Evolutionary conservation across 2,113 vertebrate species (phyloP).

Genomic region (Alligator sinensis): DNA sequence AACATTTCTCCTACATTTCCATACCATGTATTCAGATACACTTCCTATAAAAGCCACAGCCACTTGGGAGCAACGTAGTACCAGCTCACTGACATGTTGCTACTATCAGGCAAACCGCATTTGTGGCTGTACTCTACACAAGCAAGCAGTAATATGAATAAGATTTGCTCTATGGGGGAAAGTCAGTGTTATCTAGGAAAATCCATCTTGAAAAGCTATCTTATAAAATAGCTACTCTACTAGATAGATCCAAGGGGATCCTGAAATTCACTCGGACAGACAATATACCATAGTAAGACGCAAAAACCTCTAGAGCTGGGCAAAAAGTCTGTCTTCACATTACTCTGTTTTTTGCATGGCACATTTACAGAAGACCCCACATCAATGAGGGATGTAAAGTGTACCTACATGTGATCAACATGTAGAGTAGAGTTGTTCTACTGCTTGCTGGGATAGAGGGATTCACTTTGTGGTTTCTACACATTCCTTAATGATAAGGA

Average conservation of each 20-base stretch:
- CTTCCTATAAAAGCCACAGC: no score
- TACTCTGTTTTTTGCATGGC: background rate
- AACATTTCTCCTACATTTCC: no score
- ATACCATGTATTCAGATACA: no score
- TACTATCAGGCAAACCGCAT: no score
- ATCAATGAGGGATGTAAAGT: background rate
- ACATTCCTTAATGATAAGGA: background rate
- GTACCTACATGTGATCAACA: background rate
- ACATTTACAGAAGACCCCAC: background rate
- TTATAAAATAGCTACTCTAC: background rate
- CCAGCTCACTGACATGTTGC: no score
- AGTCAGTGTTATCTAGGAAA: background rate
- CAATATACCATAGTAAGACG: background rate
- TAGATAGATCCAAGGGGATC: background rate
- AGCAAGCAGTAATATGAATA: background rate
- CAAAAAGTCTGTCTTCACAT: background rate
- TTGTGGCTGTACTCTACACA: no score
- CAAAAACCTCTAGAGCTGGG: background rate
- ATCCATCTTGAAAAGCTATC: background rate
- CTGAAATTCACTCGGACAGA: background rate
- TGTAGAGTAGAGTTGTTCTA: background rate
- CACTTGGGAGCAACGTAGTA: no score
- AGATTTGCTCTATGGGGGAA: background rate
- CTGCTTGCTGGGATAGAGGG: background rate
- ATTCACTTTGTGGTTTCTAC: background rate